These are phyloP conservation scores for Phymastichus coffea DNA, from an alignment of 1,140 invertebrate genomes.

Conservation along the genomic window DNA sequence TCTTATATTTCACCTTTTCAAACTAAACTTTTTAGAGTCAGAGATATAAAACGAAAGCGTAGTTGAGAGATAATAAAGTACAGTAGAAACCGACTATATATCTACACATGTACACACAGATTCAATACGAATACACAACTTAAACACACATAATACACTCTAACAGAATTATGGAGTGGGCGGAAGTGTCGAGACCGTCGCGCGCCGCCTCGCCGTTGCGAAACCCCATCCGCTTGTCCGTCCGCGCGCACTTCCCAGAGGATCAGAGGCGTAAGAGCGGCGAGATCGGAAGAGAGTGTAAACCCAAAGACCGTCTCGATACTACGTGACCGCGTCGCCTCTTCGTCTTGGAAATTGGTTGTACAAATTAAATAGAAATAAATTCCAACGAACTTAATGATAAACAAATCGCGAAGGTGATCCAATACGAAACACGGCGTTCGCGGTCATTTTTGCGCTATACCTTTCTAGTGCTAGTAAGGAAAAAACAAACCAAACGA, in stretches of 20 bases:
- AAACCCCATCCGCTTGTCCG: slow-evolving; percentile 27
- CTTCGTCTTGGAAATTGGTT: slow-evolving; percentile 31
- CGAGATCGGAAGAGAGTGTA: not conserved
- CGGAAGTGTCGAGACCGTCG: slow-evolving; percentile 38
- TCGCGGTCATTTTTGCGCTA: slow-evolving; percentile 32
- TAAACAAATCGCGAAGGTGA: slow-evolving; percentile 21
- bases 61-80: slow-evolving; percentile 36
- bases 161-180: too few species aligned
- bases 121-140: too few species aligned
- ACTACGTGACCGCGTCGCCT: slow-evolving; percentile 25
- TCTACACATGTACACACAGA: too few species aligned
- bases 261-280: slow-evolving; percentile 10
- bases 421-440: slow-evolving; percentile 29
- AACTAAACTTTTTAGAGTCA: slow-evolving; percentile 53
- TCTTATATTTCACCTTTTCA: slow-evolving; percentile 52
- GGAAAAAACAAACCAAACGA: slow-evolving; percentile 40
- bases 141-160: too few species aligned
- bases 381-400: slow-evolving; percentile 12
- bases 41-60: slow-evolving; percentile 46
- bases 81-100: slow-evolving; percentile 31
- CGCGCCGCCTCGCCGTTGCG: slow-evolving; percentile 10
- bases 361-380: slow-evolving; percentile 10
- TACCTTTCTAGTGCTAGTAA: slow-evolving; percentile 41
- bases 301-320: slow-evolving; percentile 39
- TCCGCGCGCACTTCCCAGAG: slow-evolving; percentile 22